Percentiles rank a stretch among this genome's conserved stretches.
phyloP scores from a whole-genome alignment of 1,140 invertebrate genomes.

The Drosophila arizonae region DNA sequence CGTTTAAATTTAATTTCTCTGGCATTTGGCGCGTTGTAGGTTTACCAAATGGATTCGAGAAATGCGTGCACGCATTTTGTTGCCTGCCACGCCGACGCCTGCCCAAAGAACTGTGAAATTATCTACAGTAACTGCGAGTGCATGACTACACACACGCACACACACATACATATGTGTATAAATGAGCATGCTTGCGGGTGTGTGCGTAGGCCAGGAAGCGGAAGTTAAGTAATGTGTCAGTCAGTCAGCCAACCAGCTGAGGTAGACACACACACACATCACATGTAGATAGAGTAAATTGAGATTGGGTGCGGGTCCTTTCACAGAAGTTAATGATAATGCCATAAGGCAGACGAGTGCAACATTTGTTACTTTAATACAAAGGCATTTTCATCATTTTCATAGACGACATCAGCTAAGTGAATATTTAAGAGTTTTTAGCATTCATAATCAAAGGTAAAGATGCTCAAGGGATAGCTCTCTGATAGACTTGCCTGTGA shows the following conservation, averaged over 20 bases:
- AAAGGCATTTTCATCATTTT: constrained; percentile 33
- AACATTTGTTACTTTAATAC: constrained; percentile 30
- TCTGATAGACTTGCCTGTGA: too few species aligned
- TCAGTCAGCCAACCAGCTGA: constrained; percentile 55
- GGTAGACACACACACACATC: constrained; percentile 8
- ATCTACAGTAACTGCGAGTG: constrained; percentile 57
- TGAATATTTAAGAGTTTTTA: neutral
- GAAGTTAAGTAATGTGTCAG: constrained; percentile 80
- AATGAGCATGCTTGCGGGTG: constrained; percentile 19
- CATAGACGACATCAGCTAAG: constrained; percentile 28
- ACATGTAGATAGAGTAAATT: constrained; percentile 24
- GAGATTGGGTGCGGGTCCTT: constrained; percentile 13
- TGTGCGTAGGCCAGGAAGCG: constrained; percentile 66
- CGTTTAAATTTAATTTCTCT: constrained; percentile 81
- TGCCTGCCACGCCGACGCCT: constrained; percentile 36
- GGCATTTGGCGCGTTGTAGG: constrained; percentile 75
- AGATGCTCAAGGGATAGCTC: neutral
- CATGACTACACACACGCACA: constrained; percentile 2
- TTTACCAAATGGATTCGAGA: constrained; percentile 73
- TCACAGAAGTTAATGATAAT: constrained; percentile 44
- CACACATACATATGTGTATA: neutral
- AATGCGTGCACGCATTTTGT: constrained; percentile 66
- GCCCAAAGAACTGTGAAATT: constrained; percentile 78
- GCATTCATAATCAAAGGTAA: neutral
- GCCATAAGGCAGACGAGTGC: constrained; percentile 45